These are phyloP conservation scores for Isaurus tuberculatus DNA, from an alignment of 92 coral and sea anemone genomes.

Conservation along the genomic window DNA sequence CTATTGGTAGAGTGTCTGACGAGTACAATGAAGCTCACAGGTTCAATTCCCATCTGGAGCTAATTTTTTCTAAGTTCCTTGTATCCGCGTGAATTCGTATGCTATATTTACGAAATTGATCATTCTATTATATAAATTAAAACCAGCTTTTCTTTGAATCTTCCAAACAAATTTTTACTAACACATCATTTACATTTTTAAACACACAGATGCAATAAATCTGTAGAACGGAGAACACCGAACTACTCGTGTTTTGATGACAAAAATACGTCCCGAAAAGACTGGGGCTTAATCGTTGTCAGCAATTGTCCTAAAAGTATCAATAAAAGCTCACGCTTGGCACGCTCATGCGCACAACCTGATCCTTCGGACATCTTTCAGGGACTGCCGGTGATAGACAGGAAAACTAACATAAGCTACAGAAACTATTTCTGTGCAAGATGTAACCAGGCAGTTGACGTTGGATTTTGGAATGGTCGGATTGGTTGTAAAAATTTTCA, in stretches of 20 bases:
- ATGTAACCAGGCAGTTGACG: not conserved
- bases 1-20: too few species aligned
- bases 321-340: slow-evolving; percentile 1
- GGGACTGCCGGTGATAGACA: slow-evolving; percentile 11
- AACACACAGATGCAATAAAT: not conserved
- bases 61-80: too few species aligned
- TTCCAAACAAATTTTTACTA: too few species aligned
- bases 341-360: slow-evolving; percentile 6
- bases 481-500: too few species aligned
- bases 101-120: too few species aligned
- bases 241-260: slow-evolving; percentile 8
- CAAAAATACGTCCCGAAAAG: too few species aligned
- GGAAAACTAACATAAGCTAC: slow-evolving; percentile 7
- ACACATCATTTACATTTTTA: too few species aligned
- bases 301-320: not conserved
- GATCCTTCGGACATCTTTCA: slow-evolving; percentile 21
- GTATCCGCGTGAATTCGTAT: too few species aligned
- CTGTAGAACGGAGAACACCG: not conserved
- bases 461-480: not conserved
- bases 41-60: too few species aligned
- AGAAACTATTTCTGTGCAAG: slow-evolving; percentile 1
- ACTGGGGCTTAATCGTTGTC: slow-evolving; percentile 3
- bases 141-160: too few species aligned
- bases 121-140: too few species aligned
- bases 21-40: too few species aligned